phyloP scores from a whole-genome alignment of 2,797 vertebrate genomes.

The Hipposideros larvatus region DNA sequence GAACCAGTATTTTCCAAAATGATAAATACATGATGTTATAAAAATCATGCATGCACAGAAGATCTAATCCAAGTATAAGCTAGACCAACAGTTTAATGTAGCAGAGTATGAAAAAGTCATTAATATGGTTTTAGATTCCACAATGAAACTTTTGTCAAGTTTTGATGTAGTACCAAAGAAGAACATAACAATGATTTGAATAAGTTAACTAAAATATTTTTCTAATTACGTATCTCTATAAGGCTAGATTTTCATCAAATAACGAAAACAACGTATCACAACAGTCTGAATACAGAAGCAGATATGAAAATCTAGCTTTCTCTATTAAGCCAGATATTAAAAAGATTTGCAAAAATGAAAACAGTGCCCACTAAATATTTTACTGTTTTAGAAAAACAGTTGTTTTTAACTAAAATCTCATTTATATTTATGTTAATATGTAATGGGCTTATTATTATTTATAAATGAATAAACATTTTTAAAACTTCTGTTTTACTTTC shows the following conservation, averaged over 20 bases:
- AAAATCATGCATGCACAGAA: neutral
- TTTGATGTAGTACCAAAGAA: neutral
- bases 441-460: neutral
- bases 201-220: constrained; percentile 18
- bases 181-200: neutral
- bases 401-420: neutral
- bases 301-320: neutral
- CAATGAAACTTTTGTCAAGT: neutral
- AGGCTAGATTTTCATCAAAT: neutral
- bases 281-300: neutral
- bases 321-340: neutral
- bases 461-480: neutral
- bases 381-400: neutral
- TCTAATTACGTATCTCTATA: neutral
- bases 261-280: neutral
- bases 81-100: neutral
- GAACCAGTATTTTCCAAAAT: neutral
- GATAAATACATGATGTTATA: neutral
- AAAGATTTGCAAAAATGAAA: neutral
- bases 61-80: neutral
- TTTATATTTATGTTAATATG: neutral
- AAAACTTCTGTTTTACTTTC: neutral
- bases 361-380: neutral
- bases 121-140: neutral
- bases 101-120: neutral